Percentiles rank a stretch among this genome's conserved stretches.
Conservation (phyloP, 2,797 vertebrate species). For the Yasuhikotakia modesta region DNA sequence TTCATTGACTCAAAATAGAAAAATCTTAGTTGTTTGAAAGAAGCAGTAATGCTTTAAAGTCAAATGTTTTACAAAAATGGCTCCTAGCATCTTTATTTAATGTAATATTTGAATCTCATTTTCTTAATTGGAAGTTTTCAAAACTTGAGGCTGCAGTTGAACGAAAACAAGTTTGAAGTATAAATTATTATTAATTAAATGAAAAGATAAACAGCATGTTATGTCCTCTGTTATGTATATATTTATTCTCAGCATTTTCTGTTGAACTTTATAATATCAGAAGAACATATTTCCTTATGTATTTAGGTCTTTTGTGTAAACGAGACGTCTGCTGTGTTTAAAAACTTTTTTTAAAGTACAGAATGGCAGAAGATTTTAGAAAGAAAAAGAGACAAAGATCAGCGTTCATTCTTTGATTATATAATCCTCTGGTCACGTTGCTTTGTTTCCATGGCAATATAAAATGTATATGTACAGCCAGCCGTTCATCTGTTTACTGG, state of each 20-base stretch:
- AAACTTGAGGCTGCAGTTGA: too few relatives aligned
- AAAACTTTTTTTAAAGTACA: not conserved
- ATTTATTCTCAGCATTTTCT: not conserved
- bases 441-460: not conserved
- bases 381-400: too few relatives aligned
- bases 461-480: not conserved
- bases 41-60: too few relatives aligned
- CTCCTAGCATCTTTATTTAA: too few relatives aligned
- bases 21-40: not conserved
- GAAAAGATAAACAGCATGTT: not conserved
- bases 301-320: too few relatives aligned
- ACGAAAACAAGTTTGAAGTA: too few relatives aligned
- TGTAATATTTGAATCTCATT: too few relatives aligned
- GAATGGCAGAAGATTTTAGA: too few relatives aligned
- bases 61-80: too few relatives aligned
- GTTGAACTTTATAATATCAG: not conserved
- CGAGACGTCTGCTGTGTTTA: not conserved
- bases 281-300: not conserved
- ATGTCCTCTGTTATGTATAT: not conserved
- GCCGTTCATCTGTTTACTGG: not conserved
- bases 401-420: not conserved
- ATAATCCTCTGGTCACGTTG: not conserved
- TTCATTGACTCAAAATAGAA: not conserved
- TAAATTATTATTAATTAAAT: not conserved
- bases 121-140: too few relatives aligned